Evolutionary conservation across 2,797 vertebrate species (phyloP), one percentile per base, ranked within the genome.

Genomic region (Hyperoplus immaculatus): DNA sequence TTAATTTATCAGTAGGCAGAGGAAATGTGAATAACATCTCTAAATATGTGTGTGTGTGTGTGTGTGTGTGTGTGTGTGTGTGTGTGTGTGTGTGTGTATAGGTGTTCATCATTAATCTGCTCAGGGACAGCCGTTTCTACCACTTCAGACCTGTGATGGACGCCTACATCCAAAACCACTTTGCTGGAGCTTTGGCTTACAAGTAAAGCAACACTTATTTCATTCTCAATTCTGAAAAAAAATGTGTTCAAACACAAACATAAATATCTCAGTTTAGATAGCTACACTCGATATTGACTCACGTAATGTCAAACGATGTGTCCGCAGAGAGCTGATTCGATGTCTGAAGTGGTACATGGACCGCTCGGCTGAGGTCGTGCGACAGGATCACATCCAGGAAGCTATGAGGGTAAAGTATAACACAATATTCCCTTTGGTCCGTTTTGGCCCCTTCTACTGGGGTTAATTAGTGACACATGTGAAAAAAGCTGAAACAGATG

Each of bases 321-420:
- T 73, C 61, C 86, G 16, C 91, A 99, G 98, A 87, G 98, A 99
- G 91, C 93, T 99, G 88, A 97, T 99, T 83, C 97, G 98, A 21
- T 99, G 98, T 93, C 92, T 99, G 78, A 99, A 99, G 88, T 99
- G 98, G 98, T 99, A 99, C 93, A 99, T 99, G 98, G 98, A 99
- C 88, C 97, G 97, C 67, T 99, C 98, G 1, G 98, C 98, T 5
- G 98, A 99, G 91, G 96, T 99, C 0, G 95, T 99, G 14, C 95
- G 97, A 53, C 98, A 99, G 78, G 98, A 99, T 85, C 98, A 99
- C 95, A 99, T 99, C 91, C 98, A 99, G 93, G 98, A 99, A 85
- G 98, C 98, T 7, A 99, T 99, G 98, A 96, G 97, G 89, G 98
- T 99, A 94, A 88, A 93, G 87, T 72, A 61, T 72, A 66, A 49